Percentiles rank a stretch among this genome's conserved stretches.
Conservation (phyloP, 2,113 vertebrate species). For the Brachypteracias leptosomus region DNA sequence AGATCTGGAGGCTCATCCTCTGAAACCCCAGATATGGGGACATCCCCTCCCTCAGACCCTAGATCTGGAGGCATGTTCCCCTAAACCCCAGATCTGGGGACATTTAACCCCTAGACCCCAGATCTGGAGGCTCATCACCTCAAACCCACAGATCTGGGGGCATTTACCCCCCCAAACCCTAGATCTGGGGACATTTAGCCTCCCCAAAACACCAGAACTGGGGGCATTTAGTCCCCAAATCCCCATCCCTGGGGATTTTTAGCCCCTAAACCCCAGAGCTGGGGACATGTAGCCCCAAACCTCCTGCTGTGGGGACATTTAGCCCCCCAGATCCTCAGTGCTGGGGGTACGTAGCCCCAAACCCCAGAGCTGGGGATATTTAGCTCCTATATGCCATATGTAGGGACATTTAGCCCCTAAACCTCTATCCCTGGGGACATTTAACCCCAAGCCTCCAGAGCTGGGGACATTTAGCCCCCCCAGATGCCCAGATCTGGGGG, state of each 20-base stretch:
- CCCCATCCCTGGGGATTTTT: neutral
- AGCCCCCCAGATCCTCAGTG: neutral
- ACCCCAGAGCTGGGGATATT: neutral
- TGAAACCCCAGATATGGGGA: no score
- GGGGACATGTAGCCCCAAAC: neutral
- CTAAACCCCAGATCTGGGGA: neutral
- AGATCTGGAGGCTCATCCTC: no score
- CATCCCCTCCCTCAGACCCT: neutral
- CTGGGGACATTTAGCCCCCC: neutral
- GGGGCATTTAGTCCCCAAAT: neutral
- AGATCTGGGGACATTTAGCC: neutral
- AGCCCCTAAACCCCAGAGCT: neutral
- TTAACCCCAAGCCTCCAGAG: neutral
- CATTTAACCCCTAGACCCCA: neutral
- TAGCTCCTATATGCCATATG: neutral
- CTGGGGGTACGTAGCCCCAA: neutral
- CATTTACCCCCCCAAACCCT: neutral
- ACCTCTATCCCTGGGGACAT: neutral
- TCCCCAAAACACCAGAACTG: neutral
- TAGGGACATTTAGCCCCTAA: neutral
- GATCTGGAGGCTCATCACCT: no score
- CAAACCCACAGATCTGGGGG: neutral
- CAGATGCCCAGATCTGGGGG: neutral
- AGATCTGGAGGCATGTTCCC: neutral
- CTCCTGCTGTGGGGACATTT: neutral